Evolutionary conservation across 2,888 invertebrate species (phyloP).

Genomic region (Proisotoma minuta): DNA sequence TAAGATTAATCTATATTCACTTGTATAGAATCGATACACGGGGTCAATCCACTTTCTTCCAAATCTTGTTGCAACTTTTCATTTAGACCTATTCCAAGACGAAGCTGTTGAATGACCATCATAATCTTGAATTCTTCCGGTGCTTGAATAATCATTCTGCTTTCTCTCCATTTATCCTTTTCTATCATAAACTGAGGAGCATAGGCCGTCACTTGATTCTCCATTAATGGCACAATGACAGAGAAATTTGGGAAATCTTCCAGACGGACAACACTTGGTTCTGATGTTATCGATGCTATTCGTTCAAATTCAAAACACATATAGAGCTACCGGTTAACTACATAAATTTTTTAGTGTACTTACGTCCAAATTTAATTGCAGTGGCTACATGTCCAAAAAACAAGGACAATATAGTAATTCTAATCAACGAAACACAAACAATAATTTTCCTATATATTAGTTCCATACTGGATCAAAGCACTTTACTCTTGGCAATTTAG

Average conservation of each 20-base stretch:
- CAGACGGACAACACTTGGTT: slow-evolving; percentile 6
- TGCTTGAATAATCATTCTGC: slow-evolving; percentile 17
- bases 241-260: slow-evolving; percentile 26
- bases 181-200: slow-evolving; percentile 22
- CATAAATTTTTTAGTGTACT: not conserved
- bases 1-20: not conserved
- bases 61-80: not conserved
- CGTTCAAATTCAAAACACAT: not conserved
- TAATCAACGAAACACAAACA: no score
- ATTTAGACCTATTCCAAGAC: slow-evolving; percentile 19
- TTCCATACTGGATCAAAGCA: no score
- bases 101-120: not conserved
- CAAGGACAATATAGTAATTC: no score
- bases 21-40: slow-evolving; percentile 9
- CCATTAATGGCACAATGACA: slow-evolving; percentile 18
- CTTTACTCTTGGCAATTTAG: no score
- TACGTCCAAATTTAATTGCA: slow-evolving; percentile 8
- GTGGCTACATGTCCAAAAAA: not conserved
- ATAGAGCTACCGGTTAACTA: not conserved
- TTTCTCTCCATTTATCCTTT: slow-evolving; percentile 9
- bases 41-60: not conserved
- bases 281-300: slow-evolving; percentile 1
- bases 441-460: no score
- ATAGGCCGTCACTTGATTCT: slow-evolving; percentile 5
- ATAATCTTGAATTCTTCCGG: slow-evolving; percentile 24